Evolutionary conservation across 1,140 invertebrate genomes (phyloP).

Genomic region (Ladona fulva): DNA sequence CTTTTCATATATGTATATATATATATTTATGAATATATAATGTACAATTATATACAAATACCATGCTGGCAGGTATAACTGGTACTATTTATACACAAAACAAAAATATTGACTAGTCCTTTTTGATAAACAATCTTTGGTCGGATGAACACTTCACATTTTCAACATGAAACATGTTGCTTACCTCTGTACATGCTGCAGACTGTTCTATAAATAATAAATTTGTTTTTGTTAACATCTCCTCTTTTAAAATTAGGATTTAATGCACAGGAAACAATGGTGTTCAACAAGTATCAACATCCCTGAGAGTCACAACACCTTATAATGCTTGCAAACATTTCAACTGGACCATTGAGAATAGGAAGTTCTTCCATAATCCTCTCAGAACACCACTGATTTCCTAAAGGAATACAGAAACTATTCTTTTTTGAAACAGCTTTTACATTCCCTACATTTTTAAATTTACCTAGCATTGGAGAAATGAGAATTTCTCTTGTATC

Average conservation of each 20-base stretch:
- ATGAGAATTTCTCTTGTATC: background rate
- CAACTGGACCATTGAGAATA: background rate
- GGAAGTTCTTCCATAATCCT: background rate
- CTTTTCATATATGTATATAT: background rate
- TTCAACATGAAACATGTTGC: background rate
- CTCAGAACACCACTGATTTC: background rate
- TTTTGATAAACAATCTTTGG: slow-evolving; percentile 3
- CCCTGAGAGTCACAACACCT: background rate
- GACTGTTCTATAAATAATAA: background rate
- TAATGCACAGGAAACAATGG: slow-evolving; percentile 2
- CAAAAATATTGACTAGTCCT: slow-evolving; percentile 10
- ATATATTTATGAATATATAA: background rate
- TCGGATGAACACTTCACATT: slow-evolving; percentile 4
- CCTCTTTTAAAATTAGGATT: background rate
- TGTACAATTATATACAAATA: slow-evolving; percentile 5
- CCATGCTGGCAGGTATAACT: background rate
- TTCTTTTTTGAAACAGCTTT: background rate
- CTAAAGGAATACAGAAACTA: background rate
- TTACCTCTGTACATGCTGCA: background rate
- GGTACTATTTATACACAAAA: background rate
- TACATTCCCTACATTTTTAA: too few relatives aligned
- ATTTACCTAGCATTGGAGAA: too few relatives aligned
- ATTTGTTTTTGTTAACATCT: background rate
- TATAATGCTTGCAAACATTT: background rate
- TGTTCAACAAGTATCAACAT: background rate